phyloP scores from a whole-genome alignment of 2,888 invertebrate genomes.

The Tribolium freemani region DNA sequence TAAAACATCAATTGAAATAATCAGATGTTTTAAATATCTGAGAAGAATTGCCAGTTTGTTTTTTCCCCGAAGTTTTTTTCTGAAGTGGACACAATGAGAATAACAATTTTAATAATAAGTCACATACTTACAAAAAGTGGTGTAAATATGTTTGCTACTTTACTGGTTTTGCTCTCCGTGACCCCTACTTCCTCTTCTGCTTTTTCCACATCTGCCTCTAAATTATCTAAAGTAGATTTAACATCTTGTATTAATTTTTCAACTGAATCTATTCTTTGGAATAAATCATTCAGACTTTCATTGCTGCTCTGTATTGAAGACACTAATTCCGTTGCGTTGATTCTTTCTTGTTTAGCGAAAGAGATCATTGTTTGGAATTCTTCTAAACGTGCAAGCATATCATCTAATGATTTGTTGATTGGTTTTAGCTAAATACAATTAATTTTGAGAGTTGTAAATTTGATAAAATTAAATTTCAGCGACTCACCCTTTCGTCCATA shows the following conservation, averaged over 20 bases:
- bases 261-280: slow-evolving; percentile 55
- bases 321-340: slow-evolving; percentile 53
- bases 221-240: slow-evolving; percentile 53
- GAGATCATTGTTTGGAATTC: slow-evolving; percentile 59
- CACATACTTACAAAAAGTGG: slow-evolving; percentile 57
- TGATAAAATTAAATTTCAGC: background rate
- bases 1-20: slow-evolving; percentile 45
- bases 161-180: slow-evolving; percentile 49
- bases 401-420: slow-evolving; percentile 53
- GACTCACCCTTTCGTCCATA: slow-evolving; percentile 31
- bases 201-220: slow-evolving; percentile 57
- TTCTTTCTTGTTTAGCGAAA: slow-evolving; percentile 55
- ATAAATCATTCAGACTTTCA: slow-evolving; percentile 53
- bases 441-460: slow-evolving; percentile 2
- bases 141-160: slow-evolving; percentile 58
- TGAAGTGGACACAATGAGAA: slow-evolving; percentile 41
- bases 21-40: slow-evolving; percentile 53
- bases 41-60: slow-evolving; percentile 28
- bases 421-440: slow-evolving; percentile 51
- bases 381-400: slow-evolving; percentile 59
- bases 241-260: slow-evolving; percentile 55
- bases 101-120: background rate
- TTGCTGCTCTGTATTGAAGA: slow-evolving; percentile 50
- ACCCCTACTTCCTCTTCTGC: slow-evolving; percentile 53
- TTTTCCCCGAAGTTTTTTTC: slow-evolving; percentile 54